phyloP scores from a whole-genome alignment of 37 sponge, comb jelly and placozoan genomes.

The Haliclona indistincta region DNA sequence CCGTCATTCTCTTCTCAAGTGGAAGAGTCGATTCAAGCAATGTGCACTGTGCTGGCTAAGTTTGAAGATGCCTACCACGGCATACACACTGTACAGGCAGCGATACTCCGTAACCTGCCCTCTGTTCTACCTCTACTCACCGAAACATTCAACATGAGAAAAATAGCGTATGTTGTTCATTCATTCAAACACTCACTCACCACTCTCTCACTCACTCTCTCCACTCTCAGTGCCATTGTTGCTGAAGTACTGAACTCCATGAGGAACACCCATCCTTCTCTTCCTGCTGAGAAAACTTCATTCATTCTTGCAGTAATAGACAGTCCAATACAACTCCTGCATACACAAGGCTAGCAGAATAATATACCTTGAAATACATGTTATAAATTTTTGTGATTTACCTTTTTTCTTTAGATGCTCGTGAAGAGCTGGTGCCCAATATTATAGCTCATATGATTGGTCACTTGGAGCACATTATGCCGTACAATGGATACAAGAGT shows the following conservation, averaged over 20 bases:
- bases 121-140: constrained; percentile 33
- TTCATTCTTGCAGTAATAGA: constrained; percentile 49
- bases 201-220: not conserved
- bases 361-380: not conserved
- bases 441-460: constrained; percentile 32
- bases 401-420: no score
- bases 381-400: not conserved
- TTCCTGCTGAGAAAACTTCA: constrained; percentile 23
- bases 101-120: constrained; percentile 30
- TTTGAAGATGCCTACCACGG: not conserved
- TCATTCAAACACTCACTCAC: not conserved
- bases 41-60: constrained; percentile 6
- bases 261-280: constrained; percentile 21
- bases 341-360: constrained; percentile 12
- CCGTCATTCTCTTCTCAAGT: constrained; percentile 17
- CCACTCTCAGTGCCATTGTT: constrained; percentile 14
- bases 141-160: not conserved
- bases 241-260: constrained; percentile 37
- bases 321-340: constrained; percentile 45
- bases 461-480: constrained; percentile 32
- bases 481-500: not conserved
- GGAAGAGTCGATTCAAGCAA: constrained; percentile 2
- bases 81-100: constrained; percentile 11
- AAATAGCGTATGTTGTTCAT: constrained; percentile 47
- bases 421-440: constrained; percentile 25